Conservation (phyloP, 2,888 invertebrate genomes). For the Watsonalla cultraria region DNA sequence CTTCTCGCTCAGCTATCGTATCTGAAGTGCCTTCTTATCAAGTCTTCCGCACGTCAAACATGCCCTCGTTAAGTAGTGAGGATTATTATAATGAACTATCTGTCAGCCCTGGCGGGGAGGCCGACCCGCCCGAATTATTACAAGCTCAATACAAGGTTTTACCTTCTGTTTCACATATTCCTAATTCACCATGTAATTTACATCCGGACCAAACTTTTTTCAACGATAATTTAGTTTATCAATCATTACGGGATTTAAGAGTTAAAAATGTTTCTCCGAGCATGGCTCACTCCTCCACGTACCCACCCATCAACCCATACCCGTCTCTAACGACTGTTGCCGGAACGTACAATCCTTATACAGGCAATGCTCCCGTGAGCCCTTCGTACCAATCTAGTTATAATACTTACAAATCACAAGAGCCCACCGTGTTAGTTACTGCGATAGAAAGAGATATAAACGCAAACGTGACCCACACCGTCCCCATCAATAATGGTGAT, state of each 20-base stretch:
- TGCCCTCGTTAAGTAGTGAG: constrained; percentile 38
- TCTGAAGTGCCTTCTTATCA: constrained; percentile 61
- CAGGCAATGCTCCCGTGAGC: constrained; percentile 55
- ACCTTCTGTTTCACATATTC: constrained; percentile 68
- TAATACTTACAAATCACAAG: constrained; percentile 39
- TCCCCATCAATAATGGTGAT: constrained; percentile 43
- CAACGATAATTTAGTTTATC: constrained; percentile 39
- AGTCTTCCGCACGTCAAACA: constrained; percentile 50
- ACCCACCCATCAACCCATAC: constrained; percentile 68
- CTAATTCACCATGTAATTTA: constrained; percentile 66
- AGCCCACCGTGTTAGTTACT: constrained; percentile 43
- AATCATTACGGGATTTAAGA: constrained; percentile 58
- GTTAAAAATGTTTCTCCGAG: constrained; percentile 45
- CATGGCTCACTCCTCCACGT: constrained; percentile 68
- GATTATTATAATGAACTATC: constrained; percentile 54
- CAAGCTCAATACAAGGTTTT: constrained; percentile 68
- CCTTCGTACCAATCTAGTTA: constrained; percentile 41
- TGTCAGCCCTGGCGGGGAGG: constrained; percentile 55
- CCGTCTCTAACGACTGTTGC: constrained; percentile 71
- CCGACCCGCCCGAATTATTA: constrained; percentile 58
- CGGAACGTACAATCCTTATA: constrained; percentile 70
- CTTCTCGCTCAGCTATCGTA: constrained; percentile 41
- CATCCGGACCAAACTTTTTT: constrained; percentile 61
- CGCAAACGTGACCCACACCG: constrained; percentile 52
- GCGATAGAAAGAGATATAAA: constrained; percentile 58